phyloP scores from a whole-genome alignment of 2,797 vertebrate species.

The Lutjanus campechanus region DNA sequence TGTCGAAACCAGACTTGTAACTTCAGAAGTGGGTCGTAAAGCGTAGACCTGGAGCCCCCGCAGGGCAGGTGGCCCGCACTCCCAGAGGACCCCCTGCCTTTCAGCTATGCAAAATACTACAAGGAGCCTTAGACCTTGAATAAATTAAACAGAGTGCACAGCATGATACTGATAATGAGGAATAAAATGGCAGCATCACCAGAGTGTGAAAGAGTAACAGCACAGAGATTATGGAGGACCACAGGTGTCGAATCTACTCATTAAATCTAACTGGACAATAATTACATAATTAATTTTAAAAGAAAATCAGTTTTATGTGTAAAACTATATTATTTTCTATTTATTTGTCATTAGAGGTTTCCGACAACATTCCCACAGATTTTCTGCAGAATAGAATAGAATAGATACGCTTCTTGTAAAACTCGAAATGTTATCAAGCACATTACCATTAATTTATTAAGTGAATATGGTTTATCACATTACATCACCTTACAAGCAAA shows the following conservation, averaged over 20 bases:
- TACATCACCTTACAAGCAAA: no score
- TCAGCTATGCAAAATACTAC: conserved; percentile 30
- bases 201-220: not conserved
- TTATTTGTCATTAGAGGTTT: no score
- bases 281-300: not conserved
- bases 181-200: not conserved
- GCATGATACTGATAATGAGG: conserved; percentile 29
- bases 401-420: no score
- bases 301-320: not conserved
- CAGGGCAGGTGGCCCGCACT: conserved; percentile 12
- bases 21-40: conserved; percentile 44
- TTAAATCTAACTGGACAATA: not conserved
- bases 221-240: not conserved
- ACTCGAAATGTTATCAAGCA: no score
- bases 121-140: conserved; percentile 31
- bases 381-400: no score
- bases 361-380: no score
- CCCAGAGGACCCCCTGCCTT: conserved; percentile 6
- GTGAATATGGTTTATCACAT: no score
- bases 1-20: conserved; percentile 16
- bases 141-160: conserved; percentile 28
- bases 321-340: no score
- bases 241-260: not conserved
- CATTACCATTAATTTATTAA: no score
- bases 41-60: not conserved